Conservation (phyloP, 2,888 invertebrate genomes). For the Teleiodes luculella region DNA sequence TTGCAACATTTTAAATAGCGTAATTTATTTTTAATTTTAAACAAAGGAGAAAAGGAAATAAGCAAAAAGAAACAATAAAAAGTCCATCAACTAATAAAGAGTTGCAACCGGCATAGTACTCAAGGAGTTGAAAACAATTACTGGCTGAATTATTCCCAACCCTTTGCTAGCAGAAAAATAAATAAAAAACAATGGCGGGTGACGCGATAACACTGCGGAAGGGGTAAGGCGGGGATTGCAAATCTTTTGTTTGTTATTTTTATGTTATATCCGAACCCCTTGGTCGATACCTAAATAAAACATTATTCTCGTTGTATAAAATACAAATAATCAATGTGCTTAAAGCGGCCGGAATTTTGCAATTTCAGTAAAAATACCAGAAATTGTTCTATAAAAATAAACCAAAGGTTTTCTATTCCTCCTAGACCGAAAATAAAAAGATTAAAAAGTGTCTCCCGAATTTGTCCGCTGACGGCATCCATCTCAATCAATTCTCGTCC, state of each 20-base stretch:
- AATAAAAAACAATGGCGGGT: conserved; percentile 32
- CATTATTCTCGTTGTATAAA: no score
- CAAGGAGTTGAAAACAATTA: conserved; percentile 68
- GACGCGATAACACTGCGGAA: conserved; percentile 29
- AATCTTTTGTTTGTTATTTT: neutral
- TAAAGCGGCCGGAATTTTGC: no score
- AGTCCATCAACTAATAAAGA: conserved; percentile 17
- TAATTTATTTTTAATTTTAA: neutral
- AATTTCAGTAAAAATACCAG: no score
- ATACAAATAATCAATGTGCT: no score
- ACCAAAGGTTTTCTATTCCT: neutral
- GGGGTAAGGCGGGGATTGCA: conserved; percentile 13
- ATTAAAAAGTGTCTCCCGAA: conserved; percentile 57
- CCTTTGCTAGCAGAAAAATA: conserved; percentile 31
- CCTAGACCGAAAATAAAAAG: conserved; percentile 35
- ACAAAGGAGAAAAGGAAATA: neutral
- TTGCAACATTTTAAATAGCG: neutral
- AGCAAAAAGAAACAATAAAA: conserved; percentile 5
- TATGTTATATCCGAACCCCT: no score
- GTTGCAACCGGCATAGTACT: conserved; percentile 49
- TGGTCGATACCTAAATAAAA: no score
- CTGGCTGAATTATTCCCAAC: conserved; percentile 48
- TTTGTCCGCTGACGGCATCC: conserved; percentile 72
- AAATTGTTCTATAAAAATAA: neutral
- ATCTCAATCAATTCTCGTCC: conserved; percentile 74